phyloP scores from a whole-genome alignment of 2,113 vertebrate genomes.

The Ivindomyrus marchei region DNA sequence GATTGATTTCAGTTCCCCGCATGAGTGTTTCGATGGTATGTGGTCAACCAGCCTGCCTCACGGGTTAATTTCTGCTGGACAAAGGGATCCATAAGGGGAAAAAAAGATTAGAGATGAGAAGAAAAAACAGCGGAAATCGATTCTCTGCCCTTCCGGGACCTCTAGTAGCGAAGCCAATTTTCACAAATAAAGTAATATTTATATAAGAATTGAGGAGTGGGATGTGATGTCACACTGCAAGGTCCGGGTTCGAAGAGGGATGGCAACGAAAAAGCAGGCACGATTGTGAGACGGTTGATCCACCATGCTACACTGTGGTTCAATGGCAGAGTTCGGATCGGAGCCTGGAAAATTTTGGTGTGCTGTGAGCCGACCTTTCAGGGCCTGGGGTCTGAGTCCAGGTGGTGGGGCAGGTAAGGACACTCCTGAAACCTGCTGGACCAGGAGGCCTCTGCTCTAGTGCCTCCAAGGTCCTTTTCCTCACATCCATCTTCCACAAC shows the following conservation, averaged over 20 bases:
- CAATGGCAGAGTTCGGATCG: background rate
- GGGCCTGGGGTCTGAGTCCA: background rate
- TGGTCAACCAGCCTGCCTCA: background rate
- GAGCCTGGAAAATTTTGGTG: background rate
- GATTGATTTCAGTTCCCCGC: background rate
- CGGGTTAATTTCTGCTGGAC: background rate
- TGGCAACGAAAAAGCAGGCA: background rate
- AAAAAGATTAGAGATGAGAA: background rate
- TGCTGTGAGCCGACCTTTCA: background rate
- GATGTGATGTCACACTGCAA: background rate
- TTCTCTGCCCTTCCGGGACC: background rate
- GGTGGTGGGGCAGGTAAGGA: background rate
- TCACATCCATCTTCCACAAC: constrained; percentile 1
- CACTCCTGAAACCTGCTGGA: background rate
- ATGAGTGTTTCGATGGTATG: background rate
- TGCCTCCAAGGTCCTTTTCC: background rate
- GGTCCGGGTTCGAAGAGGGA: background rate
- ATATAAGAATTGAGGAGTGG: background rate
- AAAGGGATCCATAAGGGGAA: background rate
- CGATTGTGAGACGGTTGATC: background rate
- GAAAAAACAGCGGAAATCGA: background rate
- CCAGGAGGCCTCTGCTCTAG: background rate
- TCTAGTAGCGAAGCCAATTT: background rate
- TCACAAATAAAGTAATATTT: background rate
- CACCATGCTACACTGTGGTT: background rate